Conservation (phyloP, 2,113 vertebrate genomes). For the Dicentrarchus labrax region DNA sequence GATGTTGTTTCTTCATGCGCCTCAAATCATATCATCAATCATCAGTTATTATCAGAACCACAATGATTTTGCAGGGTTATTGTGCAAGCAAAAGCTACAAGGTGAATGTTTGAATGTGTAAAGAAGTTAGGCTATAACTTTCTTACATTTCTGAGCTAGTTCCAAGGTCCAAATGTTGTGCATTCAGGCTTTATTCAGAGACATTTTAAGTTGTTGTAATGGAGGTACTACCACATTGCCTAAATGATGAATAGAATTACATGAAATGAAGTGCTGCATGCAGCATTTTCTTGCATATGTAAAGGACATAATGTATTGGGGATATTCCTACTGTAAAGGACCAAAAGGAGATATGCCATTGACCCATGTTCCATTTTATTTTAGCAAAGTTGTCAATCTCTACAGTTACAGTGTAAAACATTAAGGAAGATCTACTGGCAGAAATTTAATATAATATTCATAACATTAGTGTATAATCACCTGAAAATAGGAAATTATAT, state of each 20-base stretch:
- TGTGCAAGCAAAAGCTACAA: not conserved
- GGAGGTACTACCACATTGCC: too few species aligned
- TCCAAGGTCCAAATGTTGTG: not conserved
- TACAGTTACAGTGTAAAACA: not conserved
- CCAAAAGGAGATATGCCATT: not conserved
- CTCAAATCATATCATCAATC: not conserved
- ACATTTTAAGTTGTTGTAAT: too few species aligned
- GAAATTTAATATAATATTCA: too few species aligned
- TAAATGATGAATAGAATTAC: too few species aligned
- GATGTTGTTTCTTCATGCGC: slow-evolving; percentile 14
- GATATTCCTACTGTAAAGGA: too few species aligned
- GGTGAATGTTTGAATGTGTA: not conserved
- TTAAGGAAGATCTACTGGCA: too few species aligned
- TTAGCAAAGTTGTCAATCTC: not conserved
- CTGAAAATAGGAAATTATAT: too few species aligned
- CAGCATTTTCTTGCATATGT: too few species aligned
- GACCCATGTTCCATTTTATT: not conserved
- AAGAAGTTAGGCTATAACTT: not conserved
- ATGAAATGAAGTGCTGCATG: too few species aligned
- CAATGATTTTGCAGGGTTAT: not conserved
- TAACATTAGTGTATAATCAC: too few species aligned
- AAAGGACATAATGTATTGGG: too few species aligned
- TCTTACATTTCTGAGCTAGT: not conserved
- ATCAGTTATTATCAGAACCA: slow-evolving; percentile 28
- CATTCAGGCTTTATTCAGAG: not conserved